A percentile compares a stretch with the other conserved stretches of the same genome.
These are phyloP conservation scores for Rhingia rostrata DNA, from an alignment of 2,888 invertebrate genomes.

Conservation along the genomic window DNA sequence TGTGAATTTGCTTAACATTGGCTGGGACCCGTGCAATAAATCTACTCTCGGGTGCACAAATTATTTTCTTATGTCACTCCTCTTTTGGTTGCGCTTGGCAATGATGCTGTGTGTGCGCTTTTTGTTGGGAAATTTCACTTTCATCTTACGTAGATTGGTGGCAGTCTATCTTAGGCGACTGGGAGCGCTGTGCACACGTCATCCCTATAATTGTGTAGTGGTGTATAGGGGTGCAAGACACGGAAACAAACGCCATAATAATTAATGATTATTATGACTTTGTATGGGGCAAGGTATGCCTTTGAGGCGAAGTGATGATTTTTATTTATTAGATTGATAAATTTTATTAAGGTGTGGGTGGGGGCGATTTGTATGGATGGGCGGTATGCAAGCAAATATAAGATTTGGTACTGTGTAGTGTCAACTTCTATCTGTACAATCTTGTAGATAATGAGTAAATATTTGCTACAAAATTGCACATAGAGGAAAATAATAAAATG, in stretches of 20 bases:
- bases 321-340: not conserved
- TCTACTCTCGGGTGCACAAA: slow-evolving; percentile 54
- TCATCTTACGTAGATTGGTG: slow-evolving; percentile 50
- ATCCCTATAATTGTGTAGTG: slow-evolving; percentile 5
- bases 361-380: not conserved
- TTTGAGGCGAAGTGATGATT: not conserved
- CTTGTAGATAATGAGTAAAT: too few relatives aligned
- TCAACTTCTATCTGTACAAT: too few relatives aligned
- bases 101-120: slow-evolving; percentile 1
- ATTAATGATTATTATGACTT: slow-evolving; percentile 59
- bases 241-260: slow-evolving; percentile 21
- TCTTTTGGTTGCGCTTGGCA: slow-evolving; percentile 26
- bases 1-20: slow-evolving; percentile 47
- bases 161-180: slow-evolving; percentile 25
- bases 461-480: too few relatives aligned
- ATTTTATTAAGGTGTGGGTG: not conserved
- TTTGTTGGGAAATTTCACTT: slow-evolving; percentile 64
- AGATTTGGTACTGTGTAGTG: too few relatives aligned
- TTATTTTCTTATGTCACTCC: slow-evolving; percentile 70
- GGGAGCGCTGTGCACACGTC: slow-evolving; percentile 8
- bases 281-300: slow-evolving; percentile 13
- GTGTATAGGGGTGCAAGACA: not conserved
- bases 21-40: slow-evolving; percentile 59
- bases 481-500: too few relatives aligned
- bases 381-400: too few relatives aligned